Evolutionary conservation across 2,113 vertebrate species (phyloP), one percentile per base, ranked within the genome.

Genomic region (Sialia sialis): DNA sequence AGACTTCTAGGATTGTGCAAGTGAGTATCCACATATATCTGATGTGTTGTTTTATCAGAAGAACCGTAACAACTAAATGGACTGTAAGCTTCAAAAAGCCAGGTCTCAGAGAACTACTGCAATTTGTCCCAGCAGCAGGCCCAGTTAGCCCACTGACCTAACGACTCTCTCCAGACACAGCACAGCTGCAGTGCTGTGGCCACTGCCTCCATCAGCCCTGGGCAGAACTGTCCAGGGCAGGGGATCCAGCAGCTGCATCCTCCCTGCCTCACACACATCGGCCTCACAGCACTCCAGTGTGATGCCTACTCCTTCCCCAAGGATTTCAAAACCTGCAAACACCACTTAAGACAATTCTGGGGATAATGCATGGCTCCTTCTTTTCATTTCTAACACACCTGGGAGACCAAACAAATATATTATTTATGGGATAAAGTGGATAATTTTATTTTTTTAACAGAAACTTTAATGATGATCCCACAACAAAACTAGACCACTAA

Each of bases 171-270:
- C 12, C 54, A 41, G 54, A 1, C 0, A 14, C 84, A 69, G 69
- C 25, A 21, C 12, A 2, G 62, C 13, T 2, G 1, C 54, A n/a
- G 38, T 21, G 3, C 39, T 29, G 58, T 2, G 0, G 34, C 6
- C 67, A 7, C 12, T 5, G 46, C 32, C 51, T 49, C 20, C 30
- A 7, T 16, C 6, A 2, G 4, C n/a, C n/a, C n/a, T n/a, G n/a
- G n/a, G n/a, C 54, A 69, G 16, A 49, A 13, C 44, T 49, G 44
- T 2, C 23, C 44, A 22, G 15, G 49, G 29, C 77, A 22, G 49
- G 38, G 49, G 8, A 26, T 8, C 17, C 34, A 39, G 59, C 19
- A 54, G 58, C 25, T 58, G 60, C 38, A 16, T n/a, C 46, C 55
- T 44, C 32, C 51, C 60, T 52, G 21, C 34, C 69, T 11, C 39